phyloP scores from a whole-genome alignment of 1,140 invertebrate genomes.

The Delia radicum region DNA sequence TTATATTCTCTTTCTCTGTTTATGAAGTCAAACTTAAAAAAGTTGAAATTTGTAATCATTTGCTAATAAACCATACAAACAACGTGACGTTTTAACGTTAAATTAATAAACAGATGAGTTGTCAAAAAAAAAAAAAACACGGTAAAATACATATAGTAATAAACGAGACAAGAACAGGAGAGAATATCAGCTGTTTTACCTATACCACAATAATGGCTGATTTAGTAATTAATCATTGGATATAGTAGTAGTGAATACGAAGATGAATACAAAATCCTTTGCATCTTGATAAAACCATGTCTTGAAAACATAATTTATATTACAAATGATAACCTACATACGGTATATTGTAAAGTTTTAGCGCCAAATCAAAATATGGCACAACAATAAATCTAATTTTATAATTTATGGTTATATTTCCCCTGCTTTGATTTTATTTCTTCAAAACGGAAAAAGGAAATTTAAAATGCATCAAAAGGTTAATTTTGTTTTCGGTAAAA shows the following conservation, averaged over 20 bases:
- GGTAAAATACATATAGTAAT: too few species aligned
- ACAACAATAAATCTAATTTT: not conserved
- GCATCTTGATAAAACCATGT: conserved; percentile 8
- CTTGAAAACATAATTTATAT: conserved; percentile 2
- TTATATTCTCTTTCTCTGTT: not conserved
- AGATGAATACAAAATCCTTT: conserved; percentile 1
- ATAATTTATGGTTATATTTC: not conserved
- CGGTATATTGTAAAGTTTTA: too few species aligned
- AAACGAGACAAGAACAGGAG: too few species aligned
- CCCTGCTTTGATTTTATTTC: not conserved
- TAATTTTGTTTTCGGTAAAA: not conserved
- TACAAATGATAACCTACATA: conserved; percentile 3
- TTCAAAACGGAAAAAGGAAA: not conserved
- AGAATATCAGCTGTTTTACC: not conserved
- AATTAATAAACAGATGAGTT: not conserved
- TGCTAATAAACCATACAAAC: too few species aligned
- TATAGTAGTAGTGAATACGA: not conserved
- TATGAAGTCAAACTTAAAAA: too few species aligned
- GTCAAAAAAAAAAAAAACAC: too few species aligned
- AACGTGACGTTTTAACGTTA: not conserved
- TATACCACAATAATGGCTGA: not conserved
- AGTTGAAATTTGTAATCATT: too few species aligned
- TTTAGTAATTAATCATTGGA: conserved; percentile 5
- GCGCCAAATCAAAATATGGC: not conserved
- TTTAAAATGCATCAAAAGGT: not conserved